These are phyloP conservation scores for Plectus sambesii DNA, from an alignment of 1,140 invertebrate genomes.

Conservation along the genomic window DNA sequence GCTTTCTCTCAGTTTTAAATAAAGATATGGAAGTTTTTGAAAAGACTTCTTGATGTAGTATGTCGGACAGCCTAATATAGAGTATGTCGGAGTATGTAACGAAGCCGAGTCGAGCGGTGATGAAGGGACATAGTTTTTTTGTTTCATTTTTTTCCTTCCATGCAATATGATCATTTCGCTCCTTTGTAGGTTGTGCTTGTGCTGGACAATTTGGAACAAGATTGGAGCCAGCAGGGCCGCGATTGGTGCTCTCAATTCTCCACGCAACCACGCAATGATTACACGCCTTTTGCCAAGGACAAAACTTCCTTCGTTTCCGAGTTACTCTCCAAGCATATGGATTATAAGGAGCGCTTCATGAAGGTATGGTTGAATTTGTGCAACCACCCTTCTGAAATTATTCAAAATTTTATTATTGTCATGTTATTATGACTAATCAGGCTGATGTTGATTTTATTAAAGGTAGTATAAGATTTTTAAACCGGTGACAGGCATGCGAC, in stretches of 20 bases:
- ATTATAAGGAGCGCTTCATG: not conserved
- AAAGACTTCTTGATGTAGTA: too few relatives aligned
- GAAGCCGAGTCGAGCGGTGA: not conserved
- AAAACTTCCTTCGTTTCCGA: not conserved
- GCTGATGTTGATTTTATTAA: too few relatives aligned
- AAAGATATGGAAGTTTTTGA: too few relatives aligned
- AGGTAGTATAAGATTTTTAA: too few relatives aligned
- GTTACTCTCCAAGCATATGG: not conserved
- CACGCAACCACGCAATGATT: not conserved
- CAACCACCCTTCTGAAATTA: too few relatives aligned
- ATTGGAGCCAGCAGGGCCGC: conserved; percentile 86
- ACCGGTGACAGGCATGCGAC: too few relatives aligned
- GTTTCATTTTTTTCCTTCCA: conserved; percentile 16
- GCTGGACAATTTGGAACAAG: conserved; percentile 80
- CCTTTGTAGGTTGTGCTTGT: conserved; percentile 68
- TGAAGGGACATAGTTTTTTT: not conserved
- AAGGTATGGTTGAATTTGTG: not conserved
- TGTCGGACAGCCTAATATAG: too few relatives aligned
- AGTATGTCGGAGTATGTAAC: conserved; percentile 7
- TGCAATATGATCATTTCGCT: conserved; percentile 5
- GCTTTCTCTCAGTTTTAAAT: too few relatives aligned
- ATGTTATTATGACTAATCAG: too few relatives aligned
- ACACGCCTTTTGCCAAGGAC: not conserved
- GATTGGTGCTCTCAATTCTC: conserved; percentile 67
- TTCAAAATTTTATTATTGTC: too few relatives aligned